Conservation (phyloP, 2,888 invertebrate species). For the Drosophila gaucha region DNA sequence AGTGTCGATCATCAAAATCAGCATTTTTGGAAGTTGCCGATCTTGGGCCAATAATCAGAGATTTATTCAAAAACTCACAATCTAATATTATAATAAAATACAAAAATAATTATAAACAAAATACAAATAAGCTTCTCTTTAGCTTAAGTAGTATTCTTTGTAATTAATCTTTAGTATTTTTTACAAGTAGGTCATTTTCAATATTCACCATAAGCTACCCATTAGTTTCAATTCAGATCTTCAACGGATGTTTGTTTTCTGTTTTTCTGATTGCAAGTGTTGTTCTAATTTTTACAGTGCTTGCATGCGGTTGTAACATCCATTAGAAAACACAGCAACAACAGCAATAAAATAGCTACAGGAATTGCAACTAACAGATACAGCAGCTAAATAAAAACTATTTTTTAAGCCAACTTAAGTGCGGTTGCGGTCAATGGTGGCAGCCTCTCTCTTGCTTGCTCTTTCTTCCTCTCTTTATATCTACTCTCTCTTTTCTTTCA, state of each 20-base stretch:
- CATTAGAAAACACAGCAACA: conserved; percentile 57
- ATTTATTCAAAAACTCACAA: too few species aligned
- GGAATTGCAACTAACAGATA: conserved; percentile 54
- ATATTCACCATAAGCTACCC: conserved; percentile 4
- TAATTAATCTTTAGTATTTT: neutral
- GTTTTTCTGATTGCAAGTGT: conserved; percentile 38
- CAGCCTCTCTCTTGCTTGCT: neutral
- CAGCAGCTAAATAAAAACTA: conserved; percentile 57
- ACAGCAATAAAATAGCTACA: conserved; percentile 16
- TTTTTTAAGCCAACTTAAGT: conserved; percentile 67
- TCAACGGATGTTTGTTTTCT: conserved; percentile 8
- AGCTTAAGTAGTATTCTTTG: neutral
- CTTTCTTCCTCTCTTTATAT: neutral
- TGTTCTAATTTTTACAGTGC: conserved; percentile 57
- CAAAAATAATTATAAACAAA: too few species aligned
- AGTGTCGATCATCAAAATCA: too few species aligned
- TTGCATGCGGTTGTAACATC: conserved; percentile 66
- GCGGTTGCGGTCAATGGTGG: conserved; percentile 52
- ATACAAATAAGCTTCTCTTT: too few species aligned
- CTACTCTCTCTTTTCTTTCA: neutral
- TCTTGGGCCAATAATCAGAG: too few species aligned
- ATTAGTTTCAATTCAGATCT: conserved; percentile 8
- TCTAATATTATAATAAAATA: too few species aligned
- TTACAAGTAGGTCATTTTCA: neutral
- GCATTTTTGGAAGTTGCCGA: too few species aligned